These are phyloP conservation scores for Loripinus fragilis DNA, from an alignment of 2,888 invertebrate species.

Conservation along the genomic window DNA sequence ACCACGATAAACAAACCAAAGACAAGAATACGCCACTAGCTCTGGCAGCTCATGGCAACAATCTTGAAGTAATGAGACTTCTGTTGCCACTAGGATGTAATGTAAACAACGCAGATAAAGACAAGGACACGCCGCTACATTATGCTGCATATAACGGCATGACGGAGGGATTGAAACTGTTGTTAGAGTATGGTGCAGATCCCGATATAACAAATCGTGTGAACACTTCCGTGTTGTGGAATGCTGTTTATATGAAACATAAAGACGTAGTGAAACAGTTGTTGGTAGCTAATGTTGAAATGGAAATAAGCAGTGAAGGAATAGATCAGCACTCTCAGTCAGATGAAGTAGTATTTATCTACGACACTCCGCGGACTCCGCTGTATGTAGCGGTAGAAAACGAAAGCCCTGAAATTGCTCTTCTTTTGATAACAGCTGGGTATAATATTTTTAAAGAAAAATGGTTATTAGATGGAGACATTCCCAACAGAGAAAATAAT, in stretches of 20 bases:
- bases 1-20: slow-evolving; percentile 66
- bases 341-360: slow-evolving; percentile 63
- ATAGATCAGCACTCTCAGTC: slow-evolving; percentile 74
- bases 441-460: slow-evolving; percentile 67
- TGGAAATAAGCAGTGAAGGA: slow-evolving; percentile 66
- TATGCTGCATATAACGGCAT: slow-evolving; percentile 78
- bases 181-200: slow-evolving; percentile 74
- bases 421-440: slow-evolving; percentile 69
- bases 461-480: slow-evolving; percentile 65
- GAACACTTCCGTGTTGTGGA: slow-evolving; percentile 76
- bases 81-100: slow-evolving; percentile 72
- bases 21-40: slow-evolving; percentile 77
- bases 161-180: slow-evolving; percentile 59
- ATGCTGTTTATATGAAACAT: slow-evolving; percentile 71
- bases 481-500: slow-evolving; percentile 46
- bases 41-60: slow-evolving; percentile 76
- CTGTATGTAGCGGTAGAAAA: slow-evolving; percentile 69
- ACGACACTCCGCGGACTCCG: slow-evolving; percentile 66
- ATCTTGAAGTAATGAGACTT: slow-evolving; percentile 61
- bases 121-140: slow-evolving; percentile 75
- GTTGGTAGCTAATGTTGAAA: slow-evolving; percentile 68
- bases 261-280: slow-evolving; percentile 67
- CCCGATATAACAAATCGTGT: slow-evolving; percentile 69
- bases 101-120: slow-evolving; percentile 78
- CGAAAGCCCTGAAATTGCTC: slow-evolving; percentile 55